Percentiles rank a stretch among this genome's conserved stretches.
Conservation (phyloP, 2,113 vertebrate genomes). For the Cynoglossus semilaevis region DNA sequence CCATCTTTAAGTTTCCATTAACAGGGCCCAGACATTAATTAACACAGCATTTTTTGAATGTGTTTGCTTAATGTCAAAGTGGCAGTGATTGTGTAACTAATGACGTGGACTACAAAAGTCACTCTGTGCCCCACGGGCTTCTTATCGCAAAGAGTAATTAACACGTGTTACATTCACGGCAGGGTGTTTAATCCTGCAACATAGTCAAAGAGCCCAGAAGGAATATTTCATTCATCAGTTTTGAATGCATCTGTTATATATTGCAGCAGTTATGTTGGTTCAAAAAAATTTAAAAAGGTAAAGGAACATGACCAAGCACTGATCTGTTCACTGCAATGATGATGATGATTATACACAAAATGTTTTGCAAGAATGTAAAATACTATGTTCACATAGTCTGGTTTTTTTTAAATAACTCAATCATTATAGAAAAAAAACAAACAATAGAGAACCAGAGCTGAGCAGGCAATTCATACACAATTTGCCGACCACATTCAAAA, state of each 20-base stretch:
- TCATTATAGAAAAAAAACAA: background rate
- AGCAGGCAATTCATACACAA: no score
- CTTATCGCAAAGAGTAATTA: background rate
- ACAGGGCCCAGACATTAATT: background rate
- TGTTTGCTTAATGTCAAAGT: background rate
- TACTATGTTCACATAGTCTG: no score
- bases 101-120: constrained; percentile 1
- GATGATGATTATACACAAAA: no score
- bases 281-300: no score
- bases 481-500: no score
- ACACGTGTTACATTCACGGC: background rate
- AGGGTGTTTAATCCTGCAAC: background rate
- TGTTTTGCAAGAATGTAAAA: no score
- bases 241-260: background rate
- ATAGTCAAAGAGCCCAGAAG: background rate
- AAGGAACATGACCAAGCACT: no score
- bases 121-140: background rate
- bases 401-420: no score
- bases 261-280: background rate
- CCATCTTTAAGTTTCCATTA: background rate
- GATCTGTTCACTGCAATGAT: no score
- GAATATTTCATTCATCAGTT: background rate
- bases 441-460: no score
- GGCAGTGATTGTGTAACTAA: background rate
- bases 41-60: background rate